Conservation (phyloP, 1,140 invertebrate genomes). For the Mesaphorura yosii region DNA sequence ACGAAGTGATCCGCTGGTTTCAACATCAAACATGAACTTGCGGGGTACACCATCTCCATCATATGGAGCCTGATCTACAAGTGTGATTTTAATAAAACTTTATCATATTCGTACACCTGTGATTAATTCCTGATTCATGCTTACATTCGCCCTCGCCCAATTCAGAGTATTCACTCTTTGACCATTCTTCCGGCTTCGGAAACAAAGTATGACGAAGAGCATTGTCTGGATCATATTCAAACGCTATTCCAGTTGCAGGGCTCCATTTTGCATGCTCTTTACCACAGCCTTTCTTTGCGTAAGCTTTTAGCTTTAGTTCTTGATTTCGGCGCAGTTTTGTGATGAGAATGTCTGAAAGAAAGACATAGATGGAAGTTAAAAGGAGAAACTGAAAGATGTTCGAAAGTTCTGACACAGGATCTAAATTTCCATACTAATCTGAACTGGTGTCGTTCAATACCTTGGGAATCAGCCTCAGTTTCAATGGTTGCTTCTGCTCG, state of each 20-base stretch:
- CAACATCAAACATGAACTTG: constrained; percentile 95
- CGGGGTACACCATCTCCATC: constrained; percentile 89
- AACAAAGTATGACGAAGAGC: constrained; percentile 88
- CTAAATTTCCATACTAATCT: constrained; percentile 43
- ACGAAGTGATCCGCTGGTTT: constrained; percentile 82
- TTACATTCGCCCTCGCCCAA: constrained; percentile 82
- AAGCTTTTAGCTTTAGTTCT: constrained; percentile 87
- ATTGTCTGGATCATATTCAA: constrained; percentile 99
- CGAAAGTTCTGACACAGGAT: too few relatives aligned
- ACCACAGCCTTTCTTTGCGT: constrained; percentile 91
- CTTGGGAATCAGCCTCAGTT: constrained; percentile 87
- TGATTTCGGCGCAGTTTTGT: constrained; percentile 96
- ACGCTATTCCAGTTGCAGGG: constrained; percentile 91
- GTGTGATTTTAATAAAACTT: not conserved
- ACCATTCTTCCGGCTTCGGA: constrained; percentile 98
- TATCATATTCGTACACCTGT: not conserved
- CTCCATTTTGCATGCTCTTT: constrained; percentile 99
- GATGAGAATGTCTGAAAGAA: constrained; percentile 70
- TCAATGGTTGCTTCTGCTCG: constrained; percentile 81
- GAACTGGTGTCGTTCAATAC: too few relatives aligned
- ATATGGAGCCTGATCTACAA: constrained; percentile 74
- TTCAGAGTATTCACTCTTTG: constrained; percentile 92
- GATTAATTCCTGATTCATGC: constrained; percentile 30
- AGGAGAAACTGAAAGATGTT: too few relatives aligned
- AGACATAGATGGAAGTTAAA: too few relatives aligned